Conservation (phyloP, 2,888 invertebrate species). For the Drosophila incognita region DNA sequence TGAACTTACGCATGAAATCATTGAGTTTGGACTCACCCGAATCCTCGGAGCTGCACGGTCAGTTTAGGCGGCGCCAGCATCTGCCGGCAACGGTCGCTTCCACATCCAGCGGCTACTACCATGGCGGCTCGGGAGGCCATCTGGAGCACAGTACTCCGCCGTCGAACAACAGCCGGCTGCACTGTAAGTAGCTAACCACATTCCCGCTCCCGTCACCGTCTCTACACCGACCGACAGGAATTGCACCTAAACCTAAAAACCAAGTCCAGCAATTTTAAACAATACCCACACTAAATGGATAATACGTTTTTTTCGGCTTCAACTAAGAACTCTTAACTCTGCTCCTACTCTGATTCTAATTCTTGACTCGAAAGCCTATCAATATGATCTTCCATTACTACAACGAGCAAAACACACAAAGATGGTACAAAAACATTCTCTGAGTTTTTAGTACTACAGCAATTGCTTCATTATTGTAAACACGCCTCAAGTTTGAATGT, state of each 20-base stretch:
- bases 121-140: slow-evolving; percentile 85
- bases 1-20: slow-evolving; percentile 99
- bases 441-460: not conserved
- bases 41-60: slow-evolving; percentile 92
- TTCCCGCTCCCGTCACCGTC: slow-evolving; percentile 33
- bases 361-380: slow-evolving; percentile 26
- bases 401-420: slow-evolving; percentile 1
- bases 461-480: slow-evolving; percentile 21
- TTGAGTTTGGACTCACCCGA: slow-evolving; percentile 98
- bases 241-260: slow-evolving; percentile 39
- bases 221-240: slow-evolving; percentile 39
- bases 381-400: slow-evolving; percentile 6
- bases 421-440: slow-evolving; percentile 17
- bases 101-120: slow-evolving; percentile 79
- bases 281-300: slow-evolving; percentile 20
- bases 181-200: slow-evolving; percentile 86
- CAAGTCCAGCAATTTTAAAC: slow-evolving; percentile 11
- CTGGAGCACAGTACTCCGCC: slow-evolving; percentile 85
- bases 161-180: slow-evolving; percentile 87
- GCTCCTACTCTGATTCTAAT: slow-evolving; percentile 22
- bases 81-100: slow-evolving; percentile 86
- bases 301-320: not conserved
- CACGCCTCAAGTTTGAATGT: slow-evolving; percentile 13
- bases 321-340: slow-evolving; percentile 13
- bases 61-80: slow-evolving; percentile 89